These are phyloP conservation scores for Seriola quinqueradiata DNA, from an alignment of 2,113 vertebrate species.

Conservation along the genomic window DNA sequence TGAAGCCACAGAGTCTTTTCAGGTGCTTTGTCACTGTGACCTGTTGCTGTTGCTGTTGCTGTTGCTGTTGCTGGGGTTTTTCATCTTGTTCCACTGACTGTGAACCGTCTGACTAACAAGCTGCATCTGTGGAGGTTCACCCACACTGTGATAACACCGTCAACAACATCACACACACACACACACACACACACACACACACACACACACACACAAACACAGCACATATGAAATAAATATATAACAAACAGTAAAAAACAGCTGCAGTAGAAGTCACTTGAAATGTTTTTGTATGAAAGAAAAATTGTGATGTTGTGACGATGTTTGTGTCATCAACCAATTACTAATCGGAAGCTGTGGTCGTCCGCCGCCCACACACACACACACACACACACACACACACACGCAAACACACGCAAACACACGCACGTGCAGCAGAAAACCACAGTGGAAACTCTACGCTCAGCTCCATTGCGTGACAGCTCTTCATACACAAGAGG, in stretches of 20 bases:
- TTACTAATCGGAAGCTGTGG: constrained; percentile 7
- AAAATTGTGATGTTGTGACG: too few species aligned
- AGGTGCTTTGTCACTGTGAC: not conserved
- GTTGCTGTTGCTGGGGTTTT: not conserved
- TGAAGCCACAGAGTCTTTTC: too few species aligned
- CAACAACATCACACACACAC: not conserved
- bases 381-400: not conserved
- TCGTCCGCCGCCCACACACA: not conserved
- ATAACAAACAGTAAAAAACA: not conserved
- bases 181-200: constrained; percentile 2
- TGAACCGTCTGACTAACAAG: constrained; percentile 24
- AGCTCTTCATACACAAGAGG: constrained; percentile 3
- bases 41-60: not conserved
- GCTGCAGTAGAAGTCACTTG: too few species aligned
- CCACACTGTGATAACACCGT: constrained; percentile 32
- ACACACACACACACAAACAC: not conserved
- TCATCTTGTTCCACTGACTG: not conserved
- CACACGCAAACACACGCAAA: not conserved
- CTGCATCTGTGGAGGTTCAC: constrained; percentile 22
- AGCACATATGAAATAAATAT: not conserved
- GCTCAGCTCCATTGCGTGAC: constrained; percentile 7
- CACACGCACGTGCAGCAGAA: not conserved
- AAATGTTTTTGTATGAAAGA: too few species aligned
- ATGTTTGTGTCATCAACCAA: not conserved
- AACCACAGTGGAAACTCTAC: constrained; percentile 41